Percentiles rank a stretch among this genome's conserved stretches.
Evolutionary conservation across 2,888 invertebrate species (phyloP).

Genomic region (Archaeoteleia sp.): DNA sequence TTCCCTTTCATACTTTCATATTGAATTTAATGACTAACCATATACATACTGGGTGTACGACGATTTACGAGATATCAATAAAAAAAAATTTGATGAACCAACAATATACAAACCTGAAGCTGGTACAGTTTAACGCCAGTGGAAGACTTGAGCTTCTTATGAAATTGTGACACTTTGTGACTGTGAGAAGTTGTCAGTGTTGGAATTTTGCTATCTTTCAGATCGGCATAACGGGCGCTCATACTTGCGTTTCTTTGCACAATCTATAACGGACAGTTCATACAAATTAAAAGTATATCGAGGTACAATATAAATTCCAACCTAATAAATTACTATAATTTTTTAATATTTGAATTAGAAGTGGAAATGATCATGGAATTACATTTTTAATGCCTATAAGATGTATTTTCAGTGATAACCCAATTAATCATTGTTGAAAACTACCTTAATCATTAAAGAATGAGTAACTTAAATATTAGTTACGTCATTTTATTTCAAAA

Average conservation of each 20-base stretch:
- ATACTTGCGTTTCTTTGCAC: conserved; percentile 80
- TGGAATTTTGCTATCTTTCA: conserved; percentile 94
- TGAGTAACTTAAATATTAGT: too few species aligned
- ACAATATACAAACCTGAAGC: conserved; percentile 84
- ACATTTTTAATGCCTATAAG: conserved; percentile 32
- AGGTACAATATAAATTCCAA: conserved; percentile 18
- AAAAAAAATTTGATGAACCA: too few species aligned
- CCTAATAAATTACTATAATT: too few species aligned
- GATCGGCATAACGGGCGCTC: conserved; percentile 87
- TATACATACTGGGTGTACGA: too few species aligned
- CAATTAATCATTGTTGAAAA: too few species aligned
- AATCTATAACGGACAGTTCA: conserved; percentile 76
- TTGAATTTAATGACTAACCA: too few species aligned
- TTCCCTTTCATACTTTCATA: too few species aligned
- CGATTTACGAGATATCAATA: too few species aligned
- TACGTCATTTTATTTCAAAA: too few species aligned
- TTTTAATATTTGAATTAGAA: conserved; percentile 63
- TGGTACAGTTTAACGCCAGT: conserved; percentile 89
- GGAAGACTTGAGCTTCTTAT: conserved; percentile 92
- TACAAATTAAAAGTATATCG: conserved; percentile 28
- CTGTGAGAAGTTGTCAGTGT: conserved; percentile 90
- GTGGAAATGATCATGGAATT: conserved; percentile 71
- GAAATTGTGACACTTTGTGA: conserved; percentile 95
- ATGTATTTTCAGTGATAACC: too few species aligned
- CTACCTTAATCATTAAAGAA: too few species aligned